These are phyloP conservation scores for Ceratina japonica DNA, from an alignment of 1,140 invertebrate genomes.

Conservation along the genomic window DNA sequence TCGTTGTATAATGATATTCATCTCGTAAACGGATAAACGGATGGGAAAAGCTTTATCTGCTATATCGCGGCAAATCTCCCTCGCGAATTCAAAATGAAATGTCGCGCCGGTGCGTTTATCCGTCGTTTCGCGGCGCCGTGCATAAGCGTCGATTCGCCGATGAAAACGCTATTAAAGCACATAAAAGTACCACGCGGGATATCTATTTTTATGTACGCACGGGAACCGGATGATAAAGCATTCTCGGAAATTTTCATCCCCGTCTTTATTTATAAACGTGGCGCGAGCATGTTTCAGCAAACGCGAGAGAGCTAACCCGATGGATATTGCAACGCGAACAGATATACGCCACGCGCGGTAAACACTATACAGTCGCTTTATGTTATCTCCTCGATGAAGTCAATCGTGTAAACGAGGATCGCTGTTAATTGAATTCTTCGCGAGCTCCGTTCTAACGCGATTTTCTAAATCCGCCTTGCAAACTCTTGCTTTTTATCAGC, in stretches of 20 bases:
- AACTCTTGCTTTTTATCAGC: neutral
- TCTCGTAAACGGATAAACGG: no score
- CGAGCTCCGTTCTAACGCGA: neutral
- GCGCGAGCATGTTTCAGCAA: no score
- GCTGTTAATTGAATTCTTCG: neutral
- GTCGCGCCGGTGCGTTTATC: neutral
- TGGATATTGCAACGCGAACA: slow-evolving; percentile 26
- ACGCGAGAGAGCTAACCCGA: slow-evolving; percentile 2
- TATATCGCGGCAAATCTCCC: no score
- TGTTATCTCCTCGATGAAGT: neutral
- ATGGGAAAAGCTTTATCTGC: no score
- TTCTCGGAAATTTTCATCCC: slow-evolving; percentile 58
- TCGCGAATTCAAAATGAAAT: no score
- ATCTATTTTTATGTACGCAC: slow-evolving; percentile 55
- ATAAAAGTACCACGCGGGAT: slow-evolving; percentile 30
- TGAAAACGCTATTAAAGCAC: slow-evolving; percentile 41
- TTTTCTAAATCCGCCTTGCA: neutral
- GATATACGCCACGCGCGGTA: neutral
- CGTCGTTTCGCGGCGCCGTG: neutral
- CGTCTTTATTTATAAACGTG: slow-evolving; percentile 54
- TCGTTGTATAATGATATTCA: no score
- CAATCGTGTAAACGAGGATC: neutral
- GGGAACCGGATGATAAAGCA: slow-evolving; percentile 60
- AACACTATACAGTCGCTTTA: neutral
- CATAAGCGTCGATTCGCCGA: slow-evolving; percentile 45